Percentiles rank a stretch among this genome's conserved stretches.
phyloP scores from a whole-genome alignment of 2,797 vertebrate species.

The Pangasius krempfi region DNA sequence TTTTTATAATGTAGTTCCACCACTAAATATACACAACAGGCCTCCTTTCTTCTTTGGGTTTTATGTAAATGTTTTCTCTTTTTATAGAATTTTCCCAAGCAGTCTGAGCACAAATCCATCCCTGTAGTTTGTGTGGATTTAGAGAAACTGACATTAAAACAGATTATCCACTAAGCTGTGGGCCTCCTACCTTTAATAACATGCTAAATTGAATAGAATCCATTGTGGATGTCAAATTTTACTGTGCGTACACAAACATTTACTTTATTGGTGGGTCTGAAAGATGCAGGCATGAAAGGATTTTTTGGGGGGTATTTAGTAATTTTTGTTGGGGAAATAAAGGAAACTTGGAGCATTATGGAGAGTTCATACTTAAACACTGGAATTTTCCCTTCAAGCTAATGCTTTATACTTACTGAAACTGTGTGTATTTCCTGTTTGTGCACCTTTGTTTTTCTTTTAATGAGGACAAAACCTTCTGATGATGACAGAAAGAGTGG shows the following conservation, averaged over 20 bases:
- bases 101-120: conserved; percentile 21
- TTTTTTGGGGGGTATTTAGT: not conserved
- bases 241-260: not conserved
- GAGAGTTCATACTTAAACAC: not conserved
- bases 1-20: not conserved
- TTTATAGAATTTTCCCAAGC: conserved; percentile 19
- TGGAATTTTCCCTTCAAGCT: not conserved
- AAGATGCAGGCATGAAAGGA: not conserved
- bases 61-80: conserved; percentile 3
- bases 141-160: conserved; percentile 30
- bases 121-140: conserved; percentile 21
- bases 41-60: not conserved
- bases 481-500: not conserved
- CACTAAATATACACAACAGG: not conserved
- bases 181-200: conserved; percentile 33
- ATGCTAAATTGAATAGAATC: not conserved
- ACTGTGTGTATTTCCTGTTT: not conserved
- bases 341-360: not conserved
- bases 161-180: conserved; percentile 12
- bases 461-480: not conserved
- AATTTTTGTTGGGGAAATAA: not conserved
- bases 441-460: not conserved
- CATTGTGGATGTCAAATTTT: not conserved
- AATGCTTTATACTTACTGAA: not conserved
- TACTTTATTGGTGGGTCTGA: not conserved